Base-by-base conservation (phyloP, 2,113 vertebrate genomes). In the Oreocharis arfaki region DNA sequence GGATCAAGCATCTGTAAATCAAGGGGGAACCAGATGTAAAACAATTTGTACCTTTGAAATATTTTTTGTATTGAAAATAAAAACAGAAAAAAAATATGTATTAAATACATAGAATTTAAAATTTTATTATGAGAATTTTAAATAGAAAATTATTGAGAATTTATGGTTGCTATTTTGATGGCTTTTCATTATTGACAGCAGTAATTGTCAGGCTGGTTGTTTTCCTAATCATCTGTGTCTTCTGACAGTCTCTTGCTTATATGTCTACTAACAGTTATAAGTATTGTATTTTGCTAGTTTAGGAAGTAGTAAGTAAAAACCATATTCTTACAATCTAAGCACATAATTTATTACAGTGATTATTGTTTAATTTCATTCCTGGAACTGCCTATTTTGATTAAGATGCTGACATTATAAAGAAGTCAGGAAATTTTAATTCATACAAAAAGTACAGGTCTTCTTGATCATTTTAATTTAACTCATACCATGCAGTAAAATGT, bases 361-460 rank as follows among this genome's bases (percentile, higher is more conserved):
- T 96, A 85, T 82, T 93, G 52, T 71, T 90, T 92, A 57, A 80
- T 90, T 89, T 78, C 11, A 35, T 87, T 83, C 15, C n/a, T 77
- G 13, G 35, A 80, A 59, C 55, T 91, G 30, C 47, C 42, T 84
- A 35, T 88, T 94, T 94, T 96, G 74, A 80, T 85, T 87, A 93
- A 94, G 47, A 86, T 61, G 27, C 42, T 87, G 57, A 91, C 47
- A 56, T 55, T 39, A 65, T 78, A 35, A 86, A 92, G 65, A 94
- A 90, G 53, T 88, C 21, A 55, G 50, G 73, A 97, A 93, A 93
- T 81, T 96, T 96, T 67, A 71, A 57, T 92, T 73, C 53, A 9
- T 91, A 41, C 42, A 47, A 33, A 68, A 71, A 68, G 8, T 88
- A 21, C 52, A 33, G 13, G 30, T 73, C 76, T 49, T 92, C 87